Evolutionary conservation across 2,888 invertebrate species (phyloP).

Genomic region (Epistrophella euchroma): DNA sequence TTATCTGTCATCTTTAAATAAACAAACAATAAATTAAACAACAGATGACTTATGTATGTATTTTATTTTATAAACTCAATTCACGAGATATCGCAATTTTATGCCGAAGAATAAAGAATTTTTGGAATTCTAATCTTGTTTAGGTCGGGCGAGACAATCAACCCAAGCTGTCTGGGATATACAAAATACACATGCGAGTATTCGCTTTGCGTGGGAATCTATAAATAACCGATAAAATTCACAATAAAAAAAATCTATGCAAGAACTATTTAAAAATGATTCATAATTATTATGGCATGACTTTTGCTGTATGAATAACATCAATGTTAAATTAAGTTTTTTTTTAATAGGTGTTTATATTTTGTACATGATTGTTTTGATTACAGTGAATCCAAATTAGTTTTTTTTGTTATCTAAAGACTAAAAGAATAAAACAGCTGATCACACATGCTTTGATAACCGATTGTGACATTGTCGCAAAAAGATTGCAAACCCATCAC

Average conservation of each 20-base stretch:
- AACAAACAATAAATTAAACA: slow-evolving; percentile 17
- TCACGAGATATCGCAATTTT: slow-evolving; percentile 5
- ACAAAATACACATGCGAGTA: neutral
- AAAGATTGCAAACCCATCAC: neutral
- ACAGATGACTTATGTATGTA: slow-evolving; percentile 24
- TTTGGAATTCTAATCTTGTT: slow-evolving; percentile 18
- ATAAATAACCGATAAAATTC: slow-evolving; percentile 7
- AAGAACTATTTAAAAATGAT: slow-evolving; percentile 7
- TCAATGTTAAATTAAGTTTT: neutral
- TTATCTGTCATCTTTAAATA: neutral
- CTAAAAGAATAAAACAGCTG: neutral
- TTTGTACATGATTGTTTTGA: neutral
- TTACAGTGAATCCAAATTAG: neutral
- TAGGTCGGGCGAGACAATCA: neutral
- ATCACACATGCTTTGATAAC: neutral
- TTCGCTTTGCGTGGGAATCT: slow-evolving; percentile 23
- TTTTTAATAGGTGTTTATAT: neutral
- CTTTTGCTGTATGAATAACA: neutral
- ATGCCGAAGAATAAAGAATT: neutral
- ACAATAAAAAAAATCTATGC: neutral
- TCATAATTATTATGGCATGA: neutral
- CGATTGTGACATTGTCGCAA: neutral
- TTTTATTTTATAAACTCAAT: neutral
- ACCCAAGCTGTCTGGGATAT: slow-evolving; percentile 24
- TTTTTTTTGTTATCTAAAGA: neutral